Conservation (phyloP, 2,113 vertebrate genomes). For the human region GRCh38 chr3:20706001-20706500, state of each 20-base stretch:
- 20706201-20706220: conserved; percentile 7
- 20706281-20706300: background rate
- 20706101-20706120: background rate
- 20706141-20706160: background rate
- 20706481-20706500: background rate
- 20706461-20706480: background rate
- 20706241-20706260: background rate
- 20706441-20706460: conserved; percentile 1
- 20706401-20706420: background rate
- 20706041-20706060: conserved; percentile 23
- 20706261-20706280: background rate
- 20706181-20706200: background rate
- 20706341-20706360: background rate
- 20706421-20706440: background rate
- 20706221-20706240: background rate
- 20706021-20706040: background rate
- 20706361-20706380: background rate
- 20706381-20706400: background rate
- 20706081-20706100: background rate
- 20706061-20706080: background rate
- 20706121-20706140: background rate
- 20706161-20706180: background rate
- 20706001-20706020: background rate
- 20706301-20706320: background rate
- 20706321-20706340: background rate